Evolutionary conservation across 2,888 invertebrate genomes (phyloP), one percentile per base, ranked within the genome.

Genomic region (Metalampra italica): DNA sequence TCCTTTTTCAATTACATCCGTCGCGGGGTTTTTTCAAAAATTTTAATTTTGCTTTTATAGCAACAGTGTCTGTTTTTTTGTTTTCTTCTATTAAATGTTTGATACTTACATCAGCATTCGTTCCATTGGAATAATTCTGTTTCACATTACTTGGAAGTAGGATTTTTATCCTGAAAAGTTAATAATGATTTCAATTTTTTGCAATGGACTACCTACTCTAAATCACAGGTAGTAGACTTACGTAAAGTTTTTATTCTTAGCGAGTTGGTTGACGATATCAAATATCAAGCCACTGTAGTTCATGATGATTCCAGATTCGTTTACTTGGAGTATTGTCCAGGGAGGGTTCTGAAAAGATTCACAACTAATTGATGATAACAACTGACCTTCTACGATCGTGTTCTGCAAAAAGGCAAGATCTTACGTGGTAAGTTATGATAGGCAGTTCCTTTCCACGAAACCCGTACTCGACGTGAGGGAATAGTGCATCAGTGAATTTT

Each of bases 221-320:
- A 22, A 22, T 22, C 22, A 22, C 22, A 22, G 22, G 22, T 22
- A 3, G 5, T 14, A 15, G 32, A 62, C 82, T 83, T 91, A 95
- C 82, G 95, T 94, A 65, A 97, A 97, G 72, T 97, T 97, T 47
- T 97, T 90, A 60, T 91, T 94, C 41, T 87, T 91, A 0, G 95
- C 92, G 29, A 97, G 78, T 66, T 96, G 94, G 49, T 93, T 91
- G 0, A 97, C 75, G 41, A 97, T 92, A 66, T 97, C 95, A 65
- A 97, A 95, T 15, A 95, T 91, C 39, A 97, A 87, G 1, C 97
- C 97, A 1, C 90, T 86, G 64, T 93, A 93, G 46, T 90, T 86
- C 0, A 90, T 75, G 0, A 92, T 80, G 0, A 89, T 74, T 0
- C 93, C 93, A 1, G 91, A 88, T 45, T 90, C 90, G 59, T 93